Base-by-base conservation (phyloP, 2,888 invertebrate species). In the Acronicta leporina region DNA sequence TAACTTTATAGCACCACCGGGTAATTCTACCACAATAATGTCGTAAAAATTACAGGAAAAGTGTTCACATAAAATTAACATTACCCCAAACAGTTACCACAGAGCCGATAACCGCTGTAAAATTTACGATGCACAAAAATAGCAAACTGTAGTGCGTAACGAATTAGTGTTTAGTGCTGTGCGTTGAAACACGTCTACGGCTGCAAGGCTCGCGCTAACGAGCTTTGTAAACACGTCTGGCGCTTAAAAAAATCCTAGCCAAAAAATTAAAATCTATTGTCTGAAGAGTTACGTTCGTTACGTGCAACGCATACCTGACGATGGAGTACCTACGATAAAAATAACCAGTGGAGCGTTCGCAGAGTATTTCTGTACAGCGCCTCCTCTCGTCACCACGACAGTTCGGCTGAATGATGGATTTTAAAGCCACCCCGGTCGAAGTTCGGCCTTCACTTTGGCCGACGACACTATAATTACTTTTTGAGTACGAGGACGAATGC, bases 291-390 rank as follows among this genome's bases (percentile, higher is more conserved):
- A 80, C 81, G 80, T 77, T 73, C 49, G 64, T 50, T 63, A 64
- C 45, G 56, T 48, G 41, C 60, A 72, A 84, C 82, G 79, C 80
- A 86, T 89, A 90, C 87, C 89, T 91, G 90, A 83, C 90, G 87
- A 90, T 89, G 79, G 84, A 87, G 74, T 59, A 67, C 20, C n/a
- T 20, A 20, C 78, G 82, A 85, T 85, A 75, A 83, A 91, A 91
- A 90, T 90, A 90, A 69, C 83, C 62, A 75, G 77, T 69, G 70
- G 80, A 78, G 72, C 79, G 84, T 71, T 75, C 77, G 74, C 58
- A 30, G 79, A 61, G 80, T 90, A 90, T 90, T 89, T 89, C 78
- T 83, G 85, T 79, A 79, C 71, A 72, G 56, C 77, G 63, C 75
- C 77, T 79, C 57, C 63, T 43, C 60, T 61, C 75, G 50, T 55